phyloP scores from a whole-genome alignment of 2,113 vertebrate species.

The Tyrannus savana region DNA sequence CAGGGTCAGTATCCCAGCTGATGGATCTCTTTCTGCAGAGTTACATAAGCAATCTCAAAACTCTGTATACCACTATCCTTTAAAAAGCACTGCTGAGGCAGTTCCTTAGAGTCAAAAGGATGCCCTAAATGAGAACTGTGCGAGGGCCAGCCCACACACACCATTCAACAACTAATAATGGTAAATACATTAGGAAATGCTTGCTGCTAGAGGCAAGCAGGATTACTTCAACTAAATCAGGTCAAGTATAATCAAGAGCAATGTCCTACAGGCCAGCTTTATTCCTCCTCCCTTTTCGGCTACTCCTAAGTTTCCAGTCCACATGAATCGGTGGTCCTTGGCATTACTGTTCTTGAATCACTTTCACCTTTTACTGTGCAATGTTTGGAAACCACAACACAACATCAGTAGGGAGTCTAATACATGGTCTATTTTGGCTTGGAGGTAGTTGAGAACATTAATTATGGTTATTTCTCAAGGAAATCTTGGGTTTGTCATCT shows the following conservation, averaged over 20 bases:
- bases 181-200: not conserved
- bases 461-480: not conserved
- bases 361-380: not conserved
- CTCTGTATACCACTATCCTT: not conserved
- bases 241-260: not conserved
- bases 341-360: not conserved
- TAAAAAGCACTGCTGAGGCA: not conserved
- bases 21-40: not conserved
- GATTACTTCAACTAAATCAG: not conserved
- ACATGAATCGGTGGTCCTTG: not conserved
- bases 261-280: not conserved
- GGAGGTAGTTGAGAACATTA: not conserved
- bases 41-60: not conserved
- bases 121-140: not conserved
- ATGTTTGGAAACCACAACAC: not conserved
- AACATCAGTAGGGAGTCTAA: not conserved
- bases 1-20: not conserved
- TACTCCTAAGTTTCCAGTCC: not conserved
- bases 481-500: not conserved
- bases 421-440: not conserved
- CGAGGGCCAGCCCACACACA: not conserved
- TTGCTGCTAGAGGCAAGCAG: slow-evolving; percentile 1
- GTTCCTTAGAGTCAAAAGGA: not conserved
- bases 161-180: not conserved
- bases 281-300: not conserved